phyloP scores from a whole-genome alignment of 2,888 invertebrate genomes.

The Hofmannophila pseudospretella region DNA sequence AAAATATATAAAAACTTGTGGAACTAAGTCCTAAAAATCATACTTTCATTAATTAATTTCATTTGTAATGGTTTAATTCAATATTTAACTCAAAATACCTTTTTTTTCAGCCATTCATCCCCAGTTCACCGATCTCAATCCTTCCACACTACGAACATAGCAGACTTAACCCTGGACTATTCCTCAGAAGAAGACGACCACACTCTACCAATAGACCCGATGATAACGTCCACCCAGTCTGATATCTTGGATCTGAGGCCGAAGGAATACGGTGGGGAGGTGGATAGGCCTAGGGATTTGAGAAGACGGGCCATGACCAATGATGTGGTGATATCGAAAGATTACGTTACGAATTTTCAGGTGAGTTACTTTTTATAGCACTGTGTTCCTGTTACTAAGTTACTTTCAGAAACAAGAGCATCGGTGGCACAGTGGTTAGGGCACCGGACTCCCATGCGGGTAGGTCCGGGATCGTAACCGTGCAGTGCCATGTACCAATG shows the following conservation, averaged over 20 bases:
- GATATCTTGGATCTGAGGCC: conserved; percentile 55
- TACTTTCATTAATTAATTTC: too few species aligned
- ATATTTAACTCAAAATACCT: too few species aligned
- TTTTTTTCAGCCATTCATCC: conserved; percentile 68
- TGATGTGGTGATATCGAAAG: conserved; percentile 50
- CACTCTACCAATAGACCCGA: conserved; percentile 52
- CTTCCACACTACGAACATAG: conserved; percentile 68
- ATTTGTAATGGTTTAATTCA: too few species aligned
- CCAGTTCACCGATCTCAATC: conserved; percentile 73
- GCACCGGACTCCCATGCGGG: too few species aligned
- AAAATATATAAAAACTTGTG: too few species aligned
- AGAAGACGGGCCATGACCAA: conserved; percentile 43
- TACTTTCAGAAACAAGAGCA: too few species aligned
- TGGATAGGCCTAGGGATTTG: conserved; percentile 18
- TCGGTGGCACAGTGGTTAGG: too few species aligned
- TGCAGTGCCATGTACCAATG: too few species aligned
- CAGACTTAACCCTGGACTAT: conserved; percentile 55
- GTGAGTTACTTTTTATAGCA: conserved; percentile 28
- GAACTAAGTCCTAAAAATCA: too few species aligned
- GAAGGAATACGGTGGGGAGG: conserved; percentile 23
- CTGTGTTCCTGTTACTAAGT: too few species aligned
- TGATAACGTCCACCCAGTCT: conserved; percentile 63
- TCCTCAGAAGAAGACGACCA: conserved; percentile 62
- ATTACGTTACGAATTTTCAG: conserved; percentile 57
- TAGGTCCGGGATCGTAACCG: too few species aligned